These are phyloP conservation scores for Galeopterus variegatus DNA, from an alignment of 2,113 vertebrate species.

Conservation along the genomic window DNA sequence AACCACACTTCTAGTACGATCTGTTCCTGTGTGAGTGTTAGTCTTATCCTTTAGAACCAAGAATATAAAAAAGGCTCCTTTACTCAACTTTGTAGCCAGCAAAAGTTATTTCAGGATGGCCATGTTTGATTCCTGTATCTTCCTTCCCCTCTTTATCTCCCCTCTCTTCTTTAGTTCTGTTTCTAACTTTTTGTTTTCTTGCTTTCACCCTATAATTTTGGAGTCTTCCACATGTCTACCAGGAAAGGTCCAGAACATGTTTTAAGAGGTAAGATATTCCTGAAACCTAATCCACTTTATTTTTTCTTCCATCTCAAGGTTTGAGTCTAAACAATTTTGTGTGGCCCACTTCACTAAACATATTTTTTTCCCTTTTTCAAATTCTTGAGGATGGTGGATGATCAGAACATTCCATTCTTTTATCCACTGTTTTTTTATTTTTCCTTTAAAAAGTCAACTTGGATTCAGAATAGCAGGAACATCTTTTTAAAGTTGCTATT, in stretches of 20 bases:
- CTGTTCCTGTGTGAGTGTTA: background rate
- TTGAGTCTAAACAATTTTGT: background rate
- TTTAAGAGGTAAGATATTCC: slow-evolving; percentile 25
- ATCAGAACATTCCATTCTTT: slow-evolving; percentile 22
- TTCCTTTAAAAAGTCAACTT: background rate
- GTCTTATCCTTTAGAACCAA: background rate
- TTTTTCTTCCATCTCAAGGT: background rate
- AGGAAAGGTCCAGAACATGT: background rate
- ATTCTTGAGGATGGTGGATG: slow-evolving; percentile 8
- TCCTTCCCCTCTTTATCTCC: background rate
- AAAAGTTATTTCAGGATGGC: background rate
- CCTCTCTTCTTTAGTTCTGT: slow-evolving; percentile 12
- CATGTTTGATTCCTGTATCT: background rate
- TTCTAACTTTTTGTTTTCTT: slow-evolving; percentile 63
- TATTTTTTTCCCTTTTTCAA: background rate
- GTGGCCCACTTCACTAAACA: background rate
- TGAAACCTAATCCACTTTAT: background rate
- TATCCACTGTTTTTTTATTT: background rate
- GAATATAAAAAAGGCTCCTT: background rate
- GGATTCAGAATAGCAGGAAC: background rate
- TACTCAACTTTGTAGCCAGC: background rate
- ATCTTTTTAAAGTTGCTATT: slow-evolving; percentile 67
- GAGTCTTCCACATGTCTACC: background rate
- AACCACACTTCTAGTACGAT: background rate
- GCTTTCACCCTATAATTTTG: slow-evolving; percentile 45